phyloP scores from a whole-genome alignment of 2,113 vertebrate species.

The Todiramphus chloris region DNA sequence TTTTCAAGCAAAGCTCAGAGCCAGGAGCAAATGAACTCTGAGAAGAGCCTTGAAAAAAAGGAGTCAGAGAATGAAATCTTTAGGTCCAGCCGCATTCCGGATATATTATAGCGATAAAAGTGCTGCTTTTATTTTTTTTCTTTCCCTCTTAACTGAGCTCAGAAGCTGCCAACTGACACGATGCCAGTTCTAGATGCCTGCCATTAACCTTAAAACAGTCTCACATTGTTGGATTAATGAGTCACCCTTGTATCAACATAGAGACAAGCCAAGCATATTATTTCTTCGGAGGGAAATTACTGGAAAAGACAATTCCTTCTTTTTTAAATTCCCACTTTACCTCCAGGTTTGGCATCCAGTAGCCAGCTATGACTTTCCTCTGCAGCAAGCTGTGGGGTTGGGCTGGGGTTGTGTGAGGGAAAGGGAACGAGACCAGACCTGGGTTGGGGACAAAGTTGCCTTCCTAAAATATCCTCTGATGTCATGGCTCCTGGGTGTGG shows the following conservation, averaged over 20 bases:
- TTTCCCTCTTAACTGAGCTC: neutral
- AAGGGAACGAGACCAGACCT: slow-evolving; percentile 21
- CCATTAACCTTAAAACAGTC: slow-evolving; percentile 62
- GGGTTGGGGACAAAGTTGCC: neutral
- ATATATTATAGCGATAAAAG: neutral
- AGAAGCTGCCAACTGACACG: slow-evolving; percentile 44
- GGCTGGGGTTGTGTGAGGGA: slow-evolving; percentile 33
- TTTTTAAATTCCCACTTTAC: slow-evolving; percentile 15
- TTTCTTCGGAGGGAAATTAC: slow-evolving; percentile 56
- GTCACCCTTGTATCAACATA: slow-evolving; percentile 69
- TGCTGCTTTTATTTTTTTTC: neutral
- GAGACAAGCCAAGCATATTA: slow-evolving; percentile 56
- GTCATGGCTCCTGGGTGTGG: slow-evolving; percentile 56
- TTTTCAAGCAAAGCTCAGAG: neutral
- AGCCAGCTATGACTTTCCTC: slow-evolving; percentile 7
- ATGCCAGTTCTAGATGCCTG: slow-evolving; percentile 51
- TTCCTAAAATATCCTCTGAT: slow-evolving; percentile 59
- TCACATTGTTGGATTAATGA: slow-evolving; percentile 61
- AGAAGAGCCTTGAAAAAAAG: neutral
- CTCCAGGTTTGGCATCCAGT: slow-evolving; percentile 47
- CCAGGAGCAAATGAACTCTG: neutral
- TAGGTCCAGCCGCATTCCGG: slow-evolving; percentile 21
- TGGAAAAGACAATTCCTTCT: slow-evolving; percentile 67
- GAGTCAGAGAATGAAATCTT: neutral
- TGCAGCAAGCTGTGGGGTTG: neutral